These are phyloP conservation scores for Guaruba guarouba DNA, from an alignment of 2,113 vertebrate species.

Conservation along the genomic window DNA sequence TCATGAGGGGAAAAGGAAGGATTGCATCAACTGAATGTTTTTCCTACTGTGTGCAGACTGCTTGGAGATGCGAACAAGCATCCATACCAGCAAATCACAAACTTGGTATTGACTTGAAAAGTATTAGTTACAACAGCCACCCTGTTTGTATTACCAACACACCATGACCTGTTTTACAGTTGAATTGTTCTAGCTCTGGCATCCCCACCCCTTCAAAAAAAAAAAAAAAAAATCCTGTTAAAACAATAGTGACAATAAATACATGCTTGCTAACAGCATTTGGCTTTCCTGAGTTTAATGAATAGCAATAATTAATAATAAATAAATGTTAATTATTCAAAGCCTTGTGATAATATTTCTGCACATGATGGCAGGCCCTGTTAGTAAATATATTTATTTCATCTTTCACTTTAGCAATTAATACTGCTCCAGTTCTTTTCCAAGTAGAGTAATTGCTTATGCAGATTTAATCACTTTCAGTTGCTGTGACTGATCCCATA, in stretches of 20 bases:
- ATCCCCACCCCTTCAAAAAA: background rate
- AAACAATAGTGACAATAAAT: background rate
- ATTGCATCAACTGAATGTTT: background rate
- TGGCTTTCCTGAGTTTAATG: background rate
- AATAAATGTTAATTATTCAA: background rate
- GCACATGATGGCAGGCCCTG: background rate
- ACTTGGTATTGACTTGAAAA: constrained; percentile 9
- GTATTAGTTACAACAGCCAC: background rate
- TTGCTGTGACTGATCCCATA: constrained; percentile 38
- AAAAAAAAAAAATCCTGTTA: background rate
- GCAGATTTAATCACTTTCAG: background rate
- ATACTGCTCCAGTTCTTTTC: background rate
- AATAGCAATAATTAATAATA: background rate
- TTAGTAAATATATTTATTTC: background rate
- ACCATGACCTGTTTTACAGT: background rate
- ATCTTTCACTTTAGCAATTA: constrained; percentile 2
- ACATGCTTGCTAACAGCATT: background rate
- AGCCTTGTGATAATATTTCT: background rate
- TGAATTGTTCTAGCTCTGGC: background rate
- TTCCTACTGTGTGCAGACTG: background rate
- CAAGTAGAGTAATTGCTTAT: background rate
- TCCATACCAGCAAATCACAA: background rate
- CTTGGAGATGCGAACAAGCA: background rate
- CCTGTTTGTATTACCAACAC: background rate
- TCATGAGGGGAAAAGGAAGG: background rate